Base-by-base conservation (phyloP, 1,140 invertebrate genomes). In the Sesamia nonagrioides region DNA sequence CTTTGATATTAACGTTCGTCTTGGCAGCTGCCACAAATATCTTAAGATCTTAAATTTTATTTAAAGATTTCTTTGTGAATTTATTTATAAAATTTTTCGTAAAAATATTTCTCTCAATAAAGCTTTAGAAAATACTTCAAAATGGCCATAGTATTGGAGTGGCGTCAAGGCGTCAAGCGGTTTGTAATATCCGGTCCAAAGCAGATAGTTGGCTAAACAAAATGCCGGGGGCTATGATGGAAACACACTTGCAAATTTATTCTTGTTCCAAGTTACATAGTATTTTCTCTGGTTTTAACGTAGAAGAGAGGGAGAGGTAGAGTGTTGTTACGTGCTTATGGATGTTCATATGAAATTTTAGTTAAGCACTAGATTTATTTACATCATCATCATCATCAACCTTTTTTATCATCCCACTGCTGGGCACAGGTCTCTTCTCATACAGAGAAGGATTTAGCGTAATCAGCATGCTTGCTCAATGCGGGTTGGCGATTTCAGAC, bases 171-270 rank as follows among this genome's bases (percentile, higher is more conserved):
- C 72, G 35, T 1, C 75, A 18, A 54, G 35, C 21, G 21, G 35
- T 63, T 77, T 69, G 76, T 77, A 77, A 77, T 77, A 77, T 77
- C 76, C 76, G 63, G 76, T 75, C 58, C 42, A 37, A 75, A 75
- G 58, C 42, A 69, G 66, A 69, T 69, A 42, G 66, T 33, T 48
- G 72, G 37, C 58, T 63, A 35, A 61, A 60, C 21, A 48, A 50
- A 63, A 50, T 58, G 27, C 73, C 40, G 40, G 35, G 45, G 18
- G 73, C 72, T 15, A 61, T 60, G 37, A 42, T 74, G 33, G 15
- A 45, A 75, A 63, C 73, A 63, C 27, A 52, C 73, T 75, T 75
- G 21, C 73, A 75, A n/a, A 50, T 50, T n/a, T 15, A 11, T 9
- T 45, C 54, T 73, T 73, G 50, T 56, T 40, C 50, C 35, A 72